These are phyloP conservation scores for Trichonephila clavipes DNA, from an alignment of 1,140 invertebrate species.

Conservation along the genomic window DNA sequence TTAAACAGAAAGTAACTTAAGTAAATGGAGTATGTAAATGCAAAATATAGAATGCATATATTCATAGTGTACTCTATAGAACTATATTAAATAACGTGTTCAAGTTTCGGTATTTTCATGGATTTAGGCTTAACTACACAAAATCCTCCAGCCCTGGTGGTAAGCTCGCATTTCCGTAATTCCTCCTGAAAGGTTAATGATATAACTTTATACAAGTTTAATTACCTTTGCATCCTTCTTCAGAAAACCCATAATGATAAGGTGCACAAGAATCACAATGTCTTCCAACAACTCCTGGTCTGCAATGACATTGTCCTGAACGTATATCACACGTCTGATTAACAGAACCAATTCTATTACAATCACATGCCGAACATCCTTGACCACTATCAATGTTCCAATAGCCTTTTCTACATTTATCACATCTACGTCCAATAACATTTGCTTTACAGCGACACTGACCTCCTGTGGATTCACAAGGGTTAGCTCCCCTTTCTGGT, in stretches of 20 bases:
- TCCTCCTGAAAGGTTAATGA: too few species aligned
- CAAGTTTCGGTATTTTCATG: too few species aligned
- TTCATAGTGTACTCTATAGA: too few species aligned
- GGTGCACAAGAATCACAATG: constrained; percentile 91
- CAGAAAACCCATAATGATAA: constrained; percentile 93
- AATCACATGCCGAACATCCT: constrained; percentile 92
- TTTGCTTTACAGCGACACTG: constrained; percentile 93
- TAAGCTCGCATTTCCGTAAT: too few species aligned
- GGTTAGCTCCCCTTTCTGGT: constrained; percentile 84
- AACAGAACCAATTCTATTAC: constrained; percentile 90
- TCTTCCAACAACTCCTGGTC: constrained; percentile 90
- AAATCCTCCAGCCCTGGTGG: too few species aligned
- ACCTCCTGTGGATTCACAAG: constrained; percentile 89
- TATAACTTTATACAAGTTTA: neutral
- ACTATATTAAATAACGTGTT: too few species aligned
- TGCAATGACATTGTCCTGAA: constrained; percentile 92
- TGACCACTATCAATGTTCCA: constrained; percentile 88
- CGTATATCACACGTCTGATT: constrained; percentile 90
- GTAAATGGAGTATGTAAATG: too few species aligned
- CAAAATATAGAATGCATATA: too few species aligned
- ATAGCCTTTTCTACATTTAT: constrained; percentile 92
- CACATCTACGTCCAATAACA: constrained; percentile 93
- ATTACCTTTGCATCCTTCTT: constrained; percentile 87
- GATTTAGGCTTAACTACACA: too few species aligned
- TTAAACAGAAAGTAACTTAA: too few species aligned